Percentiles rank a stretch among this genome's conserved stretches.
These are phyloP conservation scores for Bufotes viridis DNA, from an alignment of 2,797 vertebrate species.

Conservation along the genomic window DNA sequence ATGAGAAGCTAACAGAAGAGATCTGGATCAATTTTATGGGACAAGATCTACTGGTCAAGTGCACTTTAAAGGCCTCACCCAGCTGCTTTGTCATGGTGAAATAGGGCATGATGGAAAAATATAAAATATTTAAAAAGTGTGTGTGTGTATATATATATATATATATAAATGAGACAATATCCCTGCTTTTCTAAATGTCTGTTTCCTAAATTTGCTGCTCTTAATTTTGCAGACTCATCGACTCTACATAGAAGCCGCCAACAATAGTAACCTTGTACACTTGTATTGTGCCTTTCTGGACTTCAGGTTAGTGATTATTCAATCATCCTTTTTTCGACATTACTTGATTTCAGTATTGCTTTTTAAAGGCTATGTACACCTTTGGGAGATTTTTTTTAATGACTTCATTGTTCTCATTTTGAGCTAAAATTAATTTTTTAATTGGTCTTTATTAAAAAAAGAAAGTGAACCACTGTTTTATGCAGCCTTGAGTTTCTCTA, in stretches of 20 bases:
- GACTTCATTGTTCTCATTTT: too few species aligned
- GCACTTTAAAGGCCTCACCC: not conserved
- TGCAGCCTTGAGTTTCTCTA: too few species aligned
- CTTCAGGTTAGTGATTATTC: slow-evolving; percentile 83
- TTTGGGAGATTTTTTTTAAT: too few species aligned
- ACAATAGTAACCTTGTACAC: slow-evolving; percentile 84
- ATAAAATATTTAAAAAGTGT: too few species aligned
- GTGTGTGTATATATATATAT: too few species aligned
- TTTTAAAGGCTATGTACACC: not conserved
- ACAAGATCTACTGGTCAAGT: not conserved
- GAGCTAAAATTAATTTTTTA: too few species aligned
- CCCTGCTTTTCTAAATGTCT: not conserved
- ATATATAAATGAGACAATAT: too few species aligned
- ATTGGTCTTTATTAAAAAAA: too few species aligned
- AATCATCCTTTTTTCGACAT: not conserved
- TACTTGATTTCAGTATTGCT: not conserved
- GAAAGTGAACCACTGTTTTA: too few species aligned
- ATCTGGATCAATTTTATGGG: too few species aligned
- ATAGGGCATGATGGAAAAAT: not conserved
- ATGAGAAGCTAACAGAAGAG: too few species aligned
- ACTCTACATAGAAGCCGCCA: slow-evolving; percentile 80
- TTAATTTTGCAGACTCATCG: slow-evolving; percentile 76
- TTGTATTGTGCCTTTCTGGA: slow-evolving; percentile 95
- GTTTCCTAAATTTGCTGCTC: accelerated
- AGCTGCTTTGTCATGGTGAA: not conserved